These are phyloP conservation scores for Sphyrna mokarran DNA, from an alignment of 2,113 vertebrate species.

Conservation along the genomic window DNA sequence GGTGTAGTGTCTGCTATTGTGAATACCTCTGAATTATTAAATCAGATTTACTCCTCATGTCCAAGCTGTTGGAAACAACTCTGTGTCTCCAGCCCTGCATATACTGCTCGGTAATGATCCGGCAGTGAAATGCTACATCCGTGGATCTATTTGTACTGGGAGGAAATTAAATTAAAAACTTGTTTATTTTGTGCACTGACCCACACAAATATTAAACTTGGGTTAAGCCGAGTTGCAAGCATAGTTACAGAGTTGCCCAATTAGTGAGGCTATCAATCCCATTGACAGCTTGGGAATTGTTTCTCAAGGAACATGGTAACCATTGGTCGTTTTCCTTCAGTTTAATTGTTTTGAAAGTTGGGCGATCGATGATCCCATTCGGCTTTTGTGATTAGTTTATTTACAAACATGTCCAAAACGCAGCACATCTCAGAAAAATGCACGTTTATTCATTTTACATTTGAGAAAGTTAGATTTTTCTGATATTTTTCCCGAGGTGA, in stretches of 20 bases:
- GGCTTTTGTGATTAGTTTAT: neutral
- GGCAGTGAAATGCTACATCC: neutral
- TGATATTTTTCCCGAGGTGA: neutral
- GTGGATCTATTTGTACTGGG: neutral
- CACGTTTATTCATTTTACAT: neutral
- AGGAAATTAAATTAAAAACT: neutral
- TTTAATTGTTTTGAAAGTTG: neutral
- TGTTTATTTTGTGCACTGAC: conserved; percentile 3
- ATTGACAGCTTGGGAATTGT: neutral
- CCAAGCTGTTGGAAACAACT: neutral
- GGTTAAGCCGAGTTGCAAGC: neutral
- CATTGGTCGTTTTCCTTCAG: neutral
- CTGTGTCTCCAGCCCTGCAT: neutral
- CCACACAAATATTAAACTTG: neutral
- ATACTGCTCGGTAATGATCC: neutral
- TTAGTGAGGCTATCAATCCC: neutral
- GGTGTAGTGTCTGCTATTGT: conserved; percentile 46
- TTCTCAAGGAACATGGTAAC: neutral
- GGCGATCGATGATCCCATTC: neutral
- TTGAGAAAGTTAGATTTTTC: neutral
- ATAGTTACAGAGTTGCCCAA: neutral
- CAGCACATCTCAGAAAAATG: neutral
- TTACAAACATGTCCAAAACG: neutral
- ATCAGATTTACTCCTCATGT: neutral
- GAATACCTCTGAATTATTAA: conserved; percentile 48